These are phyloP conservation scores for Coleophora flavipennella DNA, from an alignment of 2,888 invertebrate species.

Conservation along the genomic window DNA sequence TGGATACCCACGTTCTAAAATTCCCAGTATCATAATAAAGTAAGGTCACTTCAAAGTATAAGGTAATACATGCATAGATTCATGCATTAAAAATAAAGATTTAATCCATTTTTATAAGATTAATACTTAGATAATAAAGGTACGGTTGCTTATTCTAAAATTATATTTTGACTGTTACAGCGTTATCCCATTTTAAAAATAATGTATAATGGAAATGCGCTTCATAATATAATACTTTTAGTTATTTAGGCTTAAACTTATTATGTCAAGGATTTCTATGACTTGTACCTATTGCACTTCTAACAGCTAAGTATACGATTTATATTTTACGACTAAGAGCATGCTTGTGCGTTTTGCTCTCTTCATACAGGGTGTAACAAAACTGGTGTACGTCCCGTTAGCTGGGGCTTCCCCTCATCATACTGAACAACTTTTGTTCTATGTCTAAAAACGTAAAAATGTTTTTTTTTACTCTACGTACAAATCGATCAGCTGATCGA, in stretches of 20 bases:
- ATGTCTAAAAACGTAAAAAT: no score
- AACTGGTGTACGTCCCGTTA: no score
- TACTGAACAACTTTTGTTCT: no score
- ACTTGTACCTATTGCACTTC: constrained; percentile 61
- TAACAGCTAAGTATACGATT: constrained; percentile 24
- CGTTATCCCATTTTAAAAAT: neutral
- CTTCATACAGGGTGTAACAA: no score
- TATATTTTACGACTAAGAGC: constrained; percentile 46
- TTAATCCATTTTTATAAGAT: constrained; percentile 17
- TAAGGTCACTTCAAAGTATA: constrained; percentile 18
- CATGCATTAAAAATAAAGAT: constrained; percentile 29
- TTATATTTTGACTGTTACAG: neutral
- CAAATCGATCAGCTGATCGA: no score
- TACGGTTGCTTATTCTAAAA: neutral
- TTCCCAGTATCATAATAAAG: constrained; percentile 5
- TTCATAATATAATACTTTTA: constrained; percentile 1
- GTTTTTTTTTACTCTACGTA: no score
- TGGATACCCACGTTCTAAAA: no score
- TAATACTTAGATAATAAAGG: neutral
- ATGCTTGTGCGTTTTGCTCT: constrained; percentile 51
- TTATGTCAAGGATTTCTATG: constrained; percentile 36
- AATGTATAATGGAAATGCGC: neutral
- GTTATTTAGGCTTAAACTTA: constrained; percentile 25
- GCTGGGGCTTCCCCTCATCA: no score
- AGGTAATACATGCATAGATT: constrained; percentile 29